A percentile compares a stretch with the other conserved stretches of the same genome.
Evolutionary conservation across 2,797 vertebrate genomes (phyloP).

Genomic region (Tokudaia muenninki): DNA sequence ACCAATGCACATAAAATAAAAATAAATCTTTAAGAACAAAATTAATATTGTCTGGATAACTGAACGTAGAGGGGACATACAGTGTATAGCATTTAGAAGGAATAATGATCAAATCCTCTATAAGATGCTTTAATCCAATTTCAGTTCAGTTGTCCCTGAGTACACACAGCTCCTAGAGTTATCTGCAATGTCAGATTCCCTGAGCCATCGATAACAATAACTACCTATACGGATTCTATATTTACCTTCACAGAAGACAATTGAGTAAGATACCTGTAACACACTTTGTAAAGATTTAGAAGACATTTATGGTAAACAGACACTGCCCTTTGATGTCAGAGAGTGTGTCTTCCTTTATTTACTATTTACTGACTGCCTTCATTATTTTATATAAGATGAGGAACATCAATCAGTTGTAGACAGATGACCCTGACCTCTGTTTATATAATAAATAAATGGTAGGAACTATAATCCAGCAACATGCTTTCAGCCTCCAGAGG

Average conservation of each 20-base stretch:
- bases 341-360: background rate
- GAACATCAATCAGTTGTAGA: background rate
- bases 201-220: constrained; percentile 44
- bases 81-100: constrained; percentile 21
- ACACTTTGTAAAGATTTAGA: constrained; percentile 27
- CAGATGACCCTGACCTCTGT: background rate
- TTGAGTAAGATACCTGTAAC: background rate
- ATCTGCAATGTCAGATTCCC: background rate
- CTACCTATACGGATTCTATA: background rate
- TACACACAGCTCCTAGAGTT: background rate
- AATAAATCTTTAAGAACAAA: background rate
- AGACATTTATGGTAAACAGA: background rate
- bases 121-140: background rate
- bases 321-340: background rate
- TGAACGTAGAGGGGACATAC: background rate
- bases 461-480: background rate
- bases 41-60: background rate
- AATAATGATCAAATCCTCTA: constrained; percentile 51
- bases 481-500: background rate
- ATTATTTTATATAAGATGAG: background rate
- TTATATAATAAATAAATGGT: background rate
- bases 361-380: background rate
- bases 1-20: no score
- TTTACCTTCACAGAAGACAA: constrained; percentile 29
- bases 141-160: background rate